Evolutionary conservation across 2,113 vertebrate genomes (phyloP).

Genomic region (Cryptotis parvus): DNA sequence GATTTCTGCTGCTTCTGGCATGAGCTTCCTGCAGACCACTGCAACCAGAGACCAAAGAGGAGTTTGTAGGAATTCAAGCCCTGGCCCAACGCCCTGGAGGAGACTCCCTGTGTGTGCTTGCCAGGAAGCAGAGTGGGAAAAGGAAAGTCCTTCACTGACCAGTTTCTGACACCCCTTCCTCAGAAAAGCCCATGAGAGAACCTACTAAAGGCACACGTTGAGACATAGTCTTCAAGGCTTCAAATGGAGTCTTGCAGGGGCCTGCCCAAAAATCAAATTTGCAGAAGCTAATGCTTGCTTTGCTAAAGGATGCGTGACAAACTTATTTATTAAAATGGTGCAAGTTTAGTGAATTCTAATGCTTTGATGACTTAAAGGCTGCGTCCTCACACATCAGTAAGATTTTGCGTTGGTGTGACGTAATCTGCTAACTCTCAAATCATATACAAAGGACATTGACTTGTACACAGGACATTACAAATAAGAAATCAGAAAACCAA

Average conservation of each 20-base stretch:
- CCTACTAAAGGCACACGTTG: not conserved
- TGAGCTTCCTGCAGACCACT: not conserved
- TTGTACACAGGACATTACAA: not conserved
- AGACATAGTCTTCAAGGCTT: not conserved
- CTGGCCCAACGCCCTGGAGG: not conserved
- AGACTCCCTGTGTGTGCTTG: not conserved
- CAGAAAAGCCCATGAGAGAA: not conserved
- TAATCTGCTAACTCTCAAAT: not conserved
- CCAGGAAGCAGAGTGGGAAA: not conserved
- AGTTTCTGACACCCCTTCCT: not conserved
- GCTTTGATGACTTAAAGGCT: not conserved
- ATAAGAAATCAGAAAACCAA: slow-evolving; percentile 28
- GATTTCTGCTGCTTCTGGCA: slow-evolving; percentile 24
- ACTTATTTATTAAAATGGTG: not conserved
- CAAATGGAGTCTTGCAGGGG: not conserved
- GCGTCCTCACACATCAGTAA: not conserved
- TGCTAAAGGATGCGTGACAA: not conserved
- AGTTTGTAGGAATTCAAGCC: not conserved
- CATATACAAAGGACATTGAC: not conserved
- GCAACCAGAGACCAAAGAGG: not conserved
- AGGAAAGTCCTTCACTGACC: not conserved
- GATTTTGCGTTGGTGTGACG: no score
- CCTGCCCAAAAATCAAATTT: not conserved
- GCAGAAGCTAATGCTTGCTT: not conserved
- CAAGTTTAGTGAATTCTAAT: not conserved